A percentile compares a stretch with the other conserved stretches of the same genome.
These are phyloP conservation scores for Dicrostonyx torquatus DNA, from an alignment of 2,797 vertebrate genomes.

Conservation along the genomic window DNA sequence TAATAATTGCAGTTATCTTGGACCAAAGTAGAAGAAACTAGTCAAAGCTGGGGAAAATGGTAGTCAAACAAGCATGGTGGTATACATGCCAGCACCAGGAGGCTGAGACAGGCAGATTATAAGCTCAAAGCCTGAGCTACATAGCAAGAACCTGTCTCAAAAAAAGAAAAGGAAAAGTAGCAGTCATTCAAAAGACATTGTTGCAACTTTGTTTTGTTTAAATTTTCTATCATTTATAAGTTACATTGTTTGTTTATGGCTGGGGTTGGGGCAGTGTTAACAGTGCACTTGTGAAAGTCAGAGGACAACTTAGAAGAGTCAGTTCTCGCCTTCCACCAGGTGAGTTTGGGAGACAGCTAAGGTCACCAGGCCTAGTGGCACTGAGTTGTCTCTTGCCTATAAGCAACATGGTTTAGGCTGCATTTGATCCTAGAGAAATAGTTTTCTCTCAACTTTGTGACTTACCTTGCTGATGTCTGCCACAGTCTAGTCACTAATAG, in stretches of 20 bases:
- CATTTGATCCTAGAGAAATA: neutral
- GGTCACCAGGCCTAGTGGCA: neutral
- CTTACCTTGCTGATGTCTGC: neutral
- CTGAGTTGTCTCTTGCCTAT: neutral
- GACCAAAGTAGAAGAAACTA: too few species aligned
- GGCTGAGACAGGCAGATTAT: neutral
- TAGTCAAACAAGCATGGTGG: neutral
- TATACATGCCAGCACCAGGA: neutral
- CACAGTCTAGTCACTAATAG: neutral
- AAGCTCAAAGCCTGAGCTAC: neutral
- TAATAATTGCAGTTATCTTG: too few species aligned
- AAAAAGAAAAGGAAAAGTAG: neutral
- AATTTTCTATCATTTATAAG: neutral
- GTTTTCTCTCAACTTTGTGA: neutral
- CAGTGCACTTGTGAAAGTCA: neutral
- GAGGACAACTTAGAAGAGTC: neutral
- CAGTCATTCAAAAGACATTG: neutral
- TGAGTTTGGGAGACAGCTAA: neutral
- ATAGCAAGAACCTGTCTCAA: neutral
- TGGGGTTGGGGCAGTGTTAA: neutral
- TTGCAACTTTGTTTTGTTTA: neutral
- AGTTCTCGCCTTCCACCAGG: neutral
- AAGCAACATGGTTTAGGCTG: neutral
- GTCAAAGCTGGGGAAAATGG: too few species aligned
- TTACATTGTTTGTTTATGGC: neutral